Evolutionary conservation across 2,888 invertebrate genomes (phyloP).

Genomic region (Lydus trimaculatus): DNA sequence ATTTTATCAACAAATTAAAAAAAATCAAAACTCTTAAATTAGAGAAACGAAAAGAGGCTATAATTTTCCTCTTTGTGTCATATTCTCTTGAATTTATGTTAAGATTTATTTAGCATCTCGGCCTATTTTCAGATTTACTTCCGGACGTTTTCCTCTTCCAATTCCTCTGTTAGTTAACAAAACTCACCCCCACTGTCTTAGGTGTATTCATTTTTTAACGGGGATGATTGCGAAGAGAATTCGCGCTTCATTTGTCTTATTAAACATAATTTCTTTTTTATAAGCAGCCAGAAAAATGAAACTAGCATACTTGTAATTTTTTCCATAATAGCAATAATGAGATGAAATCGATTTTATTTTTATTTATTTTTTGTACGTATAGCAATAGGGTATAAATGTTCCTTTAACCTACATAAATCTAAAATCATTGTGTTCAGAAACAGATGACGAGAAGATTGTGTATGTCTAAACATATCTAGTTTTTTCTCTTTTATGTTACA

Average conservation of each 20-base stretch:
- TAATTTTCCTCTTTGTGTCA: neutral
- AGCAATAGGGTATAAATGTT: neutral
- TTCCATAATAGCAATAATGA: too few species aligned
- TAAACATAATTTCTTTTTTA: slow-evolving; percentile 14
- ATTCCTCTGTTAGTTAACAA: slow-evolving; percentile 16
- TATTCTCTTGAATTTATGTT: neutral
- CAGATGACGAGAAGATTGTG: slow-evolving; percentile 1
- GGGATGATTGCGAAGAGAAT: slow-evolving; percentile 14
- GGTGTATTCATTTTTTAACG: slow-evolving; percentile 16
- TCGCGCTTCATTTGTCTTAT: slow-evolving; percentile 23
- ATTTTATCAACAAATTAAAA: slow-evolving; percentile 2
- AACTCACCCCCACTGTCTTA: slow-evolving; percentile 19
- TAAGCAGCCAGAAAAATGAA: neutral
- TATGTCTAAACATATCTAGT: neutral
- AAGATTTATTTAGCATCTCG: slow-evolving; percentile 17
- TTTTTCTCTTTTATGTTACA: neutral
- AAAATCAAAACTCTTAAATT: too few species aligned
- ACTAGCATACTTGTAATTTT: slow-evolving; percentile 18
- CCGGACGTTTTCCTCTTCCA: slow-evolving; percentile 14
- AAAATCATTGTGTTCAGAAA: neutral
- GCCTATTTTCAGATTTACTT: slow-evolving; percentile 15
- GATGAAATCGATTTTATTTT: slow-evolving; percentile 18
- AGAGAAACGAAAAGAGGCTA: neutral
- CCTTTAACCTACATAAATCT: neutral
- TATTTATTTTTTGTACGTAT: slow-evolving; percentile 12